Percentiles rank a stretch among this genome's conserved stretches.
Evolutionary conservation across 2,888 invertebrate genomes (phyloP).

Genomic region (Eupelmus urozonus): DNA sequence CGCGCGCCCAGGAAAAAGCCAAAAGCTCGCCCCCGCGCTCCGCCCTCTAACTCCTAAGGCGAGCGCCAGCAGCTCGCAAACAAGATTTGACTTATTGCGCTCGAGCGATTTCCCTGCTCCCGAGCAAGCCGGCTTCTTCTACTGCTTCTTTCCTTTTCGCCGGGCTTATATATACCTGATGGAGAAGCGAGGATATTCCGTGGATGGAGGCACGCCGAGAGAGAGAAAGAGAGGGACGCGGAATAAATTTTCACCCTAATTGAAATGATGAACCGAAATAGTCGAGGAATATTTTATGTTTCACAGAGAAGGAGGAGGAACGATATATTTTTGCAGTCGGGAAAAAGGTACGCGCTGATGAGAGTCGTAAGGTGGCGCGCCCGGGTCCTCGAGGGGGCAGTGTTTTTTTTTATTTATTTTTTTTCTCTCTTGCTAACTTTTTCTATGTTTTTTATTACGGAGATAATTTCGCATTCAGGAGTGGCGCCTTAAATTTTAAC

Average conservation of each 20-base stretch:
- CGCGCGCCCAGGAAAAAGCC: conserved; percentile 41
- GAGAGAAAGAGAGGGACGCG: neutral
- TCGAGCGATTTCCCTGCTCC: conserved; percentile 67
- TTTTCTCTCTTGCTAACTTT: no score
- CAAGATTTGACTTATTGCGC: conserved; percentile 76
- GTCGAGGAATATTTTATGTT: conserved; percentile 32
- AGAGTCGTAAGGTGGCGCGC: no score
- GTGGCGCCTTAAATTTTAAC: no score
- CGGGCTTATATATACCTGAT: neutral
- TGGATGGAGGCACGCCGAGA: neutral
- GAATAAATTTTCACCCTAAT: conserved; percentile 49
- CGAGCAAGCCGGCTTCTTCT: neutral
- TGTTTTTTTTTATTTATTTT: no score
- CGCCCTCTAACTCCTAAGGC: conserved; percentile 69
- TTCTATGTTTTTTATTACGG: no score
- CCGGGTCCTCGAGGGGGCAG: no score
- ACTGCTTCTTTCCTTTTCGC: conserved; percentile 24
- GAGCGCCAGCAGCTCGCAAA: conserved; percentile 70
- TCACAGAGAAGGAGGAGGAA: no score
- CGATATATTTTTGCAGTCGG: no score
- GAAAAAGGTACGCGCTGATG: no score
- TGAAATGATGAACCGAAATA: conserved; percentile 44
- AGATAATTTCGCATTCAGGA: no score
- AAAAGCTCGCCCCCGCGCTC: conserved; percentile 2
- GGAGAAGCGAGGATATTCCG: no score